These are phyloP conservation scores for Sprattus sprattus DNA, from an alignment of 2,113 vertebrate species.

Conservation along the genomic window DNA sequence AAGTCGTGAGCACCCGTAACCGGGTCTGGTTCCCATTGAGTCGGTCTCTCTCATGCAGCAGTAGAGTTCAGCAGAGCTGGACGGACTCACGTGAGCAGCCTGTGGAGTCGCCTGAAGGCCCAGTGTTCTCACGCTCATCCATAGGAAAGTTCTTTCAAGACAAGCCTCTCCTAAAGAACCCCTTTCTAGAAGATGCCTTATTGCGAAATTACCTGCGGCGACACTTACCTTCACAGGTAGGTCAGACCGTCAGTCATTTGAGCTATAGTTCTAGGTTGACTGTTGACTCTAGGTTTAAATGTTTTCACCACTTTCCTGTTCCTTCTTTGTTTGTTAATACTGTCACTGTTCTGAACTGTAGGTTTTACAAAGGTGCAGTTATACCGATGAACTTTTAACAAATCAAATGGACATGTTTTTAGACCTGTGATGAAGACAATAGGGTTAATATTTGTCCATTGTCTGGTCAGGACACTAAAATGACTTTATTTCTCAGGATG, in stretches of 20 bases:
- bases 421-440: no score
- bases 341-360: not conserved
- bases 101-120: conserved; percentile 17
- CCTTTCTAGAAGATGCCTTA: conserved; percentile 72
- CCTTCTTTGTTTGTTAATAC: not conserved
- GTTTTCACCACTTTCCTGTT: no score
- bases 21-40: not conserved
- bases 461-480: not conserved
- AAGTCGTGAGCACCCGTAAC: not conserved
- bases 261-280: not conserved
- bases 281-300: no score
- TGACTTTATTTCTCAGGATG: conserved; percentile 51
- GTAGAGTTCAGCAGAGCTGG: not conserved
- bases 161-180: conserved; percentile 65
- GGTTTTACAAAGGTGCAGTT: no score
- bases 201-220: conserved; percentile 72
- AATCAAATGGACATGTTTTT: no score
- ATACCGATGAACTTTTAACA: no score
- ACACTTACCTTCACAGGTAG: conserved; percentile 71
- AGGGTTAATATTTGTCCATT: no score
- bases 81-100: not conserved
- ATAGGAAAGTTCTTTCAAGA: conserved; percentile 70
- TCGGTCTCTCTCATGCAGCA: not conserved
- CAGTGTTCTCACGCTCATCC: conserved; percentile 51
- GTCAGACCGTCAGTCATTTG: not conserved